These are phyloP conservation scores for Actinopyga echinites DNA, from an alignment of 53 echinoderm and acorn worm species.

Conservation along the genomic window DNA sequence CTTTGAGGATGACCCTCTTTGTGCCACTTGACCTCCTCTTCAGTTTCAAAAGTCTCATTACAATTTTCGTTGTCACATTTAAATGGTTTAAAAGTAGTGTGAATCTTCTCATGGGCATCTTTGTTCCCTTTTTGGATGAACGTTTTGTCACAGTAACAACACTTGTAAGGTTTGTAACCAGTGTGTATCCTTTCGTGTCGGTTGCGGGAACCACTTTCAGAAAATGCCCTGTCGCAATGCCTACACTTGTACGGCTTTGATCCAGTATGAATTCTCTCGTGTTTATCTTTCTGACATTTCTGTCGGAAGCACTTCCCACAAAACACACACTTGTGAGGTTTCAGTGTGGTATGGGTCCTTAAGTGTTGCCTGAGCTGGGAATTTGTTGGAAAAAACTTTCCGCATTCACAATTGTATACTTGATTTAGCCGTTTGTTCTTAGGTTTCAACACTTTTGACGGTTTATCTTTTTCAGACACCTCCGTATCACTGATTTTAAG, in stretches of 20 bases:
- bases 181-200: conserved; percentile 29
- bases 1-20: conserved; percentile 19
- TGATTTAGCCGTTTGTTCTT: neutral
- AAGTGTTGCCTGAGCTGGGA: neutral
- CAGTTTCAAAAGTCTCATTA: conserved; percentile 22
- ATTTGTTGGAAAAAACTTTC: conserved; percentile 4
- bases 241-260: conserved; percentile 24
- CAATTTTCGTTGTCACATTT: conserved; percentile 26
- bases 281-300: conserved; percentile 31
- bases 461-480: neutral
- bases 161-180: conserved; percentile 21
- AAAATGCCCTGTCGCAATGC: conserved; percentile 29
- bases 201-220: conserved; percentile 15
- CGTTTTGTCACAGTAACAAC: neutral
- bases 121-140: conserved; percentile 37
- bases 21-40: conserved; percentile 1
- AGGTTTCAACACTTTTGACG: neutral
- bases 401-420: neutral
- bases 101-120: conserved; percentile 34
- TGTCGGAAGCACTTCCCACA: conserved; percentile 17
- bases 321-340: conserved; percentile 21
- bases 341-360: neutral
- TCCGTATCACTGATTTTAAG: neutral
- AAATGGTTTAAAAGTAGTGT: conserved; percentile 27
- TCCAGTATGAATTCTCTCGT: conserved; percentile 37